phyloP scores from a whole-genome alignment of 2,113 vertebrate species.

The Thamnophis sirtalis region DNA sequence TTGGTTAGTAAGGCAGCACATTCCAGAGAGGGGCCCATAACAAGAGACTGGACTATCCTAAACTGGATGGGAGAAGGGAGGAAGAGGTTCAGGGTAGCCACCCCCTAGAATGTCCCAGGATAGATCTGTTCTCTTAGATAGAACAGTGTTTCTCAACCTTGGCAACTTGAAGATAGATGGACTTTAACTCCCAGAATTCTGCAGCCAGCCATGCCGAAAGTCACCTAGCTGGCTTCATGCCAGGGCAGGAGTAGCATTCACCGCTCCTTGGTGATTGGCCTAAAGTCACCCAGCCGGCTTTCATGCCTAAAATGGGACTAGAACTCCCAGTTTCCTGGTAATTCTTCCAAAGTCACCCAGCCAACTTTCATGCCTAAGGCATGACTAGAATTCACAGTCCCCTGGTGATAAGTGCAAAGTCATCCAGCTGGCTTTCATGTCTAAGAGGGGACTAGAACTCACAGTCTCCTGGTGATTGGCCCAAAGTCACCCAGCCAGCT shows the following conservation, averaged over 20 bases:
- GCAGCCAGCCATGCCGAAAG: not conserved
- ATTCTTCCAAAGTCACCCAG: too few relatives aligned
- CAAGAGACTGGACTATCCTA: not conserved
- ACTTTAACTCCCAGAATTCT: not conserved
- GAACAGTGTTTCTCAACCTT: not conserved
- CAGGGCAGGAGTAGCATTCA: too few relatives aligned
- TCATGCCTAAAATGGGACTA: too few relatives aligned
- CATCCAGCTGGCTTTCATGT: too few relatives aligned
- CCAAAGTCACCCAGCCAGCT: too few relatives aligned
- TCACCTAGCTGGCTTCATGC: not conserved
- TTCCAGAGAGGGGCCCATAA: not conserved
- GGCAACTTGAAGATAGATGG: not conserved
- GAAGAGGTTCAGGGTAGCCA: not conserved
- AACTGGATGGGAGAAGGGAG: not conserved
- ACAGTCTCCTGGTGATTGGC: too few relatives aligned
- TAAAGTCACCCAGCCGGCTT: too few relatives aligned
- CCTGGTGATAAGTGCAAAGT: too few relatives aligned
- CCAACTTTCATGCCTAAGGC: too few relatives aligned
- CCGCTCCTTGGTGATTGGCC: too few relatives aligned
- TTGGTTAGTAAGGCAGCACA: not conserved
- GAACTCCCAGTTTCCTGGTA: too few relatives aligned
- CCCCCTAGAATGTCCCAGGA: not conserved
- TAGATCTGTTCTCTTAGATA: not conserved
- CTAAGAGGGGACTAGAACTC: accelerated
- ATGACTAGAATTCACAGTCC: too few relatives aligned